Evolutionary conservation across 2,797 vertebrate species (phyloP).

Genomic region (Agapornis canus): DNA sequence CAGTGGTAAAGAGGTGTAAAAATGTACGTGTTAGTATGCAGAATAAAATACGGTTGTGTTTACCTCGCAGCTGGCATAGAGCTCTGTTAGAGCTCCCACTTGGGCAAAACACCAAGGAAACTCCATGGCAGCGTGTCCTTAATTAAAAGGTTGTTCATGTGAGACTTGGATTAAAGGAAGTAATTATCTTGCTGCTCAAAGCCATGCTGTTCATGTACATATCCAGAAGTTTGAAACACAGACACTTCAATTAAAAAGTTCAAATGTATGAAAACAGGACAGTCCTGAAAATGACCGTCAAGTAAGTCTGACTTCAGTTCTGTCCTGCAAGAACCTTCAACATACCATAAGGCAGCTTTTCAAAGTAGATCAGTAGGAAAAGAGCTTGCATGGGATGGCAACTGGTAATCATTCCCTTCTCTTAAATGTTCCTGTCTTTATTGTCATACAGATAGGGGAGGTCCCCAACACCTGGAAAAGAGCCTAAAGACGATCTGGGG

Average conservation of each 20-base stretch:
- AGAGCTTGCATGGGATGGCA: not conserved
- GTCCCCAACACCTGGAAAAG: not conserved
- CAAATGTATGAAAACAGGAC: not conserved
- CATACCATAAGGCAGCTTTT: not conserved
- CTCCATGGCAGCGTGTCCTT: not conserved
- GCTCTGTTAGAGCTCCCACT: not conserved
- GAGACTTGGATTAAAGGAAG: not conserved
- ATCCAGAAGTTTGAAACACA: not conserved
- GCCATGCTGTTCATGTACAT: not conserved
- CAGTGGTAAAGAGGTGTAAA: not conserved
- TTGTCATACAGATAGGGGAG: not conserved
- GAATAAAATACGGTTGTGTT: accelerated
- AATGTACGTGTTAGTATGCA: accelerated
- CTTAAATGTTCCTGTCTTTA: not conserved
- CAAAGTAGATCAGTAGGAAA: not conserved
- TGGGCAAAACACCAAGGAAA: not conserved
- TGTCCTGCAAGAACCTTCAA: not conserved
- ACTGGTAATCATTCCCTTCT: not conserved
- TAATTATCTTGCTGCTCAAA: not conserved
- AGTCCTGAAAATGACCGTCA: not conserved
- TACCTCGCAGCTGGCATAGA: not conserved
- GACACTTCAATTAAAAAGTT: not conserved
- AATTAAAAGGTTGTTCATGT: not conserved
- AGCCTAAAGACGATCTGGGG: not conserved
- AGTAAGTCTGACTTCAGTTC: not conserved